Base-by-base conservation (phyloP, 2,797 vertebrate genomes). In the Periparus ater region DNA sequence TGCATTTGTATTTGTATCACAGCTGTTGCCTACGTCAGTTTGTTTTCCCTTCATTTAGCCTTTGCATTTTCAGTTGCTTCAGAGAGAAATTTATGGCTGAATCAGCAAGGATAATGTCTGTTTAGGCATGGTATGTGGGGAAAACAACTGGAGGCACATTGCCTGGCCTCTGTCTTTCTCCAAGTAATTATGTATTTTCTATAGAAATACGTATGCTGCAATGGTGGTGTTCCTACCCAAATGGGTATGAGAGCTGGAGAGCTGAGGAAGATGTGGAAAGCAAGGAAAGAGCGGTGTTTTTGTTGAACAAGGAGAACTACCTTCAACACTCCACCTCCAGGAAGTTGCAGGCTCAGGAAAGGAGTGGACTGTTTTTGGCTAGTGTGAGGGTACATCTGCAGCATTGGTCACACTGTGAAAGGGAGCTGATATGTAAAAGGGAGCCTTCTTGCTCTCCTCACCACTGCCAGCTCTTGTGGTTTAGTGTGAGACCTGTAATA, bases 81-180 rank as follows among this genome's bases (percentile, higher is more conserved):
- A 47, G 51, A 53, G 58, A 63, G 7, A 91, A 93, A 95, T 82
- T 84, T 95, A 92, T 81, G 63, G 20, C 55, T 79, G 63, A 91
- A 90, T 82, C 48, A 67, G 29, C 84, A 86, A 53, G 15, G 29
- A 50, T 48, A 81, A 66, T 63, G 19, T 45, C 47, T 89, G 18
- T 55, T 92, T 75, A 88, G 48, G 19, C 26, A 72, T 26, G 16
- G 38, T 88, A 55, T 79, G 29, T 20, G 30, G 16, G 34, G 38
- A 91, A 55, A 81, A 70, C 30, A 73, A 70, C 48, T 63, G 67
- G 17, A 88, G 42, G 32, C n/a, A 65, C 17, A 12, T 40, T 77
- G 47, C 17, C 50, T 51, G 27, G 11, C 13, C 60, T 88, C 40
- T 88, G 30, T n/a, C 17, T 66, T 67, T 57, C 21, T 57, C 4